Evolutionary conservation across 2,888 invertebrate species (phyloP), one percentile per base, ranked within the genome.

Genomic region (Steinernema hermaphroditum): DNA sequence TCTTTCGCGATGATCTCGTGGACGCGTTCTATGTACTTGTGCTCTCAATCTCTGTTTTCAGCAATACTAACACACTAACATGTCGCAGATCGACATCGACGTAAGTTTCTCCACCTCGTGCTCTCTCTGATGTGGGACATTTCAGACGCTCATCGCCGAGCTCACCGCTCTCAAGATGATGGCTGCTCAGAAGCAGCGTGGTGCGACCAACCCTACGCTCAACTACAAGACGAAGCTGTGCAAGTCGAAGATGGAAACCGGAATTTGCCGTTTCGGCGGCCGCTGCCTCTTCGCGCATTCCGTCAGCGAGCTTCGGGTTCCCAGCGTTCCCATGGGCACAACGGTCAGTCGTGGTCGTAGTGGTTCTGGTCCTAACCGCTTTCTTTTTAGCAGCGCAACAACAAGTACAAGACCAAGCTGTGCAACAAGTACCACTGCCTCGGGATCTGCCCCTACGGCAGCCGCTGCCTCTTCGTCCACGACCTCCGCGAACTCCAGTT

Each of bases 201-300:
- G n/a, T 9, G 29, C 32, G 32, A 19, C n/a, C 41, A 24, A 19
- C 43, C 49, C 27, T 22, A 22, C 37, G 27, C 0, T 37, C 9
- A 16, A 92, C 86, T 94, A 94, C 88, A 94, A 94, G 89, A 93
- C 94, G 74, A 92, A 92, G 84, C 92, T 94, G 91, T 95, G 94
- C 82, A 90, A 94, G 0, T 94, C 94, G 87, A 89, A 93, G 14
- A 91, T 92, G 0, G 89, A 92, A 34, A 90, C 92, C 16, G 91
- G 93, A 0, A 92, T 91, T 76, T 95, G 95, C 87, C 94, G 94
- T 0, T 90, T 94, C 14, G 93, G 93, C 4, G 91, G 91, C 54
- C 91, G 91, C 82, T 95, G 95, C 87, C 94, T 93, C 0, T 95
- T 94, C 88, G 93, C 94, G 8, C 94, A 95, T 87, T 93, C 93